These are phyloP conservation scores for Hydrozoanthus gracilis DNA, from an alignment of 92 coral and sea anemone genomes.

Conservation along the genomic window DNA sequence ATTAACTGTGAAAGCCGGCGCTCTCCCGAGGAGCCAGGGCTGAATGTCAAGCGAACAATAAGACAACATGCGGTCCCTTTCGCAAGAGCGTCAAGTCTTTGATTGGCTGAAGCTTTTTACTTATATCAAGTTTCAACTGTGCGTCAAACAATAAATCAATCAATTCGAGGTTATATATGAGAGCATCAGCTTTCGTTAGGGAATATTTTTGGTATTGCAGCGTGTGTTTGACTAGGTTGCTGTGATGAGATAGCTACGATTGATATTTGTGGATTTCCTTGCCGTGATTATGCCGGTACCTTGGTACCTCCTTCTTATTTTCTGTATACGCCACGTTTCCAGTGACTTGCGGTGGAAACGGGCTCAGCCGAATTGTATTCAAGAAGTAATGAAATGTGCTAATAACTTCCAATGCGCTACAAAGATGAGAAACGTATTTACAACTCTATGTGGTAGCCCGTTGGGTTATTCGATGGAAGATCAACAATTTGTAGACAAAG, in stretches of 20 bases:
- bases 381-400: slow-evolving; percentile 42
- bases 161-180: slow-evolving; percentile 77
- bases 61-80: slow-evolving; percentile 33
- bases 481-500: slow-evolving; percentile 51
- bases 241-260: slow-evolving; percentile 45
- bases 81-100: slow-evolving; percentile 8
- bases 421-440: slow-evolving; percentile 49
- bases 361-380: slow-evolving; percentile 39
- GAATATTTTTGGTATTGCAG: slow-evolving; percentile 26
- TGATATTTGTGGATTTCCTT: background rate
- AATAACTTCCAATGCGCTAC: slow-evolving; percentile 32
- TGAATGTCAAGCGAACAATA: slow-evolving; percentile 25
- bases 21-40: background rate
- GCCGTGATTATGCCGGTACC: slow-evolving; percentile 8
- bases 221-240: background rate
- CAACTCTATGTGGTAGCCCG: slow-evolving; percentile 50
- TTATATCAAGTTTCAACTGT: slow-evolving; percentile 73
- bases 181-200: slow-evolving; percentile 79
- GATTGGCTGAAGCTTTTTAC: slow-evolving; percentile 33
- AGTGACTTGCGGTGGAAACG: slow-evolving; percentile 6
- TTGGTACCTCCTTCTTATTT: slow-evolving; percentile 1
- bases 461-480: slow-evolving; percentile 52
- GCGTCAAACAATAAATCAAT: slow-evolving; percentile 83
- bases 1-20: background rate
- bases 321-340: slow-evolving; percentile 21